phyloP scores from a whole-genome alignment of 2,113 vertebrate genomes.

The Mus pahari region DNA sequence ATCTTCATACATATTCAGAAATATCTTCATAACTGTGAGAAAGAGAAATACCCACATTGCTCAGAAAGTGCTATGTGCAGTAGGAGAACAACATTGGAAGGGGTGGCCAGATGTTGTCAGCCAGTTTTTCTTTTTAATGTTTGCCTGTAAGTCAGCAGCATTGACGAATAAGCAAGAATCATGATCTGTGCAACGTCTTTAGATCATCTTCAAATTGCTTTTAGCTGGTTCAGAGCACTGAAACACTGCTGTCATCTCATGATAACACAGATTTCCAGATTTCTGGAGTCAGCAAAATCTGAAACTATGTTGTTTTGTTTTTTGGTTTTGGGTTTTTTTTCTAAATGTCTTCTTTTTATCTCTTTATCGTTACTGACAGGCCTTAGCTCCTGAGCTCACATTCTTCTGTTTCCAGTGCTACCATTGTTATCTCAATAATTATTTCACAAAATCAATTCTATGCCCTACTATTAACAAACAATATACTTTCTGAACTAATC shows the following conservation, averaged over 20 bases:
- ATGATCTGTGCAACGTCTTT: neutral
- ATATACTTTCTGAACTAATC: neutral
- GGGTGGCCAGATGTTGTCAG: neutral
- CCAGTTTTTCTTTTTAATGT: neutral
- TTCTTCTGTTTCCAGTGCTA: neutral
- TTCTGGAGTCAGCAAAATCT: neutral
- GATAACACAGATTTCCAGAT: neutral
- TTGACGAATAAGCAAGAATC: neutral
- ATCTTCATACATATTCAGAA: neutral
- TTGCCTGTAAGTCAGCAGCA: neutral
- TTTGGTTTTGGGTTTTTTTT: neutral
- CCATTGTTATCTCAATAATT: neutral
- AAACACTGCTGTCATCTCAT: neutral
- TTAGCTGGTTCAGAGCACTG: slow-evolving; percentile 11
- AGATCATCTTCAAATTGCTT: neutral
- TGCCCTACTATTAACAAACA: neutral
- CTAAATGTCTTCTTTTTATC: neutral
- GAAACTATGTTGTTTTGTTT: neutral
- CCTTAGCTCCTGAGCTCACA: neutral
- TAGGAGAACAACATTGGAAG: neutral
- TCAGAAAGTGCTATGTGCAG: neutral
- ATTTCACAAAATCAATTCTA: neutral
- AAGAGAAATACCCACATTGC: neutral
- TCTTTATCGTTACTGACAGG: neutral
- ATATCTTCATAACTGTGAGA: neutral